A percentile compares a stretch with the other conserved stretches of the same genome.
Evolutionary conservation across 2,888 invertebrate genomes (phyloP).

Genomic region (Pteria penguin): DNA sequence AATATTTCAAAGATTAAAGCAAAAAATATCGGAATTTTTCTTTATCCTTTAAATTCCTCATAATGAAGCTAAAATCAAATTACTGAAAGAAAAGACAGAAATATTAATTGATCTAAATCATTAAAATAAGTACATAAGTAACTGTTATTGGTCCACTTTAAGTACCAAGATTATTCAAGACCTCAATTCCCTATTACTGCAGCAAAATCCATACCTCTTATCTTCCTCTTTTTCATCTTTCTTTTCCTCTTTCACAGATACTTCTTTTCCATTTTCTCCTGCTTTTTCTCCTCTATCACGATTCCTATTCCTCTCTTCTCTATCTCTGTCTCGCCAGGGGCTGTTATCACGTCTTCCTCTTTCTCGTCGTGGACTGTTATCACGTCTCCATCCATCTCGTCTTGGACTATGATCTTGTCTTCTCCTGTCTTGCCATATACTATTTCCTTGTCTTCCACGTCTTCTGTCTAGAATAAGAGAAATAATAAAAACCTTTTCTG

Average conservation of each 20-base stretch:
- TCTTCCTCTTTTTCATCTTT: neutral
- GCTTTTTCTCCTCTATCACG: conserved; percentile 20
- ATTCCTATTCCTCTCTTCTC: conserved; percentile 8
- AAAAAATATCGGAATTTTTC: too few relatives aligned
- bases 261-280: neutral
- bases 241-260: neutral
- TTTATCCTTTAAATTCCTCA: too few relatives aligned
- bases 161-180: too few relatives aligned
- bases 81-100: too few relatives aligned
- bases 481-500: too few relatives aligned
- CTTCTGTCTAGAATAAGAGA: too few relatives aligned
- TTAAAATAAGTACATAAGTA: too few relatives aligned
- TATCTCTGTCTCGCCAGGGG: conserved; percentile 4
- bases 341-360: conserved; percentile 17
- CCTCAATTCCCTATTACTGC: too few relatives aligned
- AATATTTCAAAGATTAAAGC: too few relatives aligned
- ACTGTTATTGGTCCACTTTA: too few relatives aligned
- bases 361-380: conserved; percentile 4
- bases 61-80: too few relatives aligned
- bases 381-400: conserved; percentile 26
- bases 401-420: conserved; percentile 8
- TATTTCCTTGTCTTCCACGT: neutral
- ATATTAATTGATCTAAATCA: too few relatives aligned
- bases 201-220: neutral
- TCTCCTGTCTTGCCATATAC: neutral